A percentile compares a stretch with the other conserved stretches of the same genome.
These are phyloP conservation scores for Drosophila robusta DNA, from an alignment of 2,888 invertebrate genomes.

Conservation along the genomic window DNA sequence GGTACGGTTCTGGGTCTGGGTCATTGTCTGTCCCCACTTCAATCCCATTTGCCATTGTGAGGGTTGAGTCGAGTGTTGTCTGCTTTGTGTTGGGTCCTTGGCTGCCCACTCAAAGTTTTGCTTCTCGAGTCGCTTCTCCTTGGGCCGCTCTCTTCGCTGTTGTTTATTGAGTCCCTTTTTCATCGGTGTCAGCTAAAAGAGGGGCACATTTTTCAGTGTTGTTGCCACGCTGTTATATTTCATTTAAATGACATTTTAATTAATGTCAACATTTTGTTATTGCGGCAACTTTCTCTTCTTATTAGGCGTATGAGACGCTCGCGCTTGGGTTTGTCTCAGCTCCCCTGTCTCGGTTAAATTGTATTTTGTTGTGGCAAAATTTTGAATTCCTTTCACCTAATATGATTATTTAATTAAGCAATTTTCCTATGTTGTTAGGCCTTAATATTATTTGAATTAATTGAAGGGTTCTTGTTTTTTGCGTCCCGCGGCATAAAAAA, in stretches of 20 bases:
- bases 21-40: constrained; percentile 33
- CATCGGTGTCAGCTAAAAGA: constrained; percentile 49
- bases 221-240: constrained; percentile 66
- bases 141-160: constrained; percentile 4
- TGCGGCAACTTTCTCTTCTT: constrained; percentile 42
- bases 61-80: constrained; percentile 39
- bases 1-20: constrained; percentile 2
- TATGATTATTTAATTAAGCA: constrained; percentile 28
- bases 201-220: constrained; percentile 64
- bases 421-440: neutral
- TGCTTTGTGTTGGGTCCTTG: constrained; percentile 45
- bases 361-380: neutral
- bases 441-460: constrained; percentile 5
- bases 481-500: no score
- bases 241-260: constrained; percentile 80
- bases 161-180: constrained; percentile 68
- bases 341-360: constrained; percentile 7
- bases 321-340: neutral
- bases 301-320: constrained; percentile 27
- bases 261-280: constrained; percentile 78
- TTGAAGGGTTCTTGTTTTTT: neutral
- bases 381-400: constrained; percentile 14
- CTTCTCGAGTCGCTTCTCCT: constrained; percentile 28
- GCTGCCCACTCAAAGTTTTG: constrained; percentile 23
- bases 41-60: constrained; percentile 52